Evolutionary conservation across 2,113 vertebrate genomes (phyloP), one percentile per base, ranked within the genome.

Genomic region (Chiloscyllium plagiosum): DNA sequence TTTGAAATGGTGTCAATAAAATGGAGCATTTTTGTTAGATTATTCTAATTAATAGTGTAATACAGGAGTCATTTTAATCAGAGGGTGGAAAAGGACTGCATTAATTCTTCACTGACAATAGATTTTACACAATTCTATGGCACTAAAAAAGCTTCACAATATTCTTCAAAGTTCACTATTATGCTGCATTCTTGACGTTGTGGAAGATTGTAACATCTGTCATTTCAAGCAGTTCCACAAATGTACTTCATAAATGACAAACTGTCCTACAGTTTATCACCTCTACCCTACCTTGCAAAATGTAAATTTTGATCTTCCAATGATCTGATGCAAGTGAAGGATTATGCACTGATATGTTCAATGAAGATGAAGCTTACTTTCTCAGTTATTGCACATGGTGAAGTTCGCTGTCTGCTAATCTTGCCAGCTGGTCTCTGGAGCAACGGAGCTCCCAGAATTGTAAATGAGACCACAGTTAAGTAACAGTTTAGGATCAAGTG

Each of bases 341-440:
- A 94, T 94, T 10, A 94, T 42, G 47, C 65, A 26, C 66, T 15
- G 65, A 4, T 70, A 66, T 94, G 7, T 70, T 19, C 92, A 94
- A 24, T 69, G 65, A 69, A 42, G 8, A 37, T 37, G 66, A 70
- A 69, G 37, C 20, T 3, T 24, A 29, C 92, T 69, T 69, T 70
- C 42, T 94, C 92, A 42, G 37, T 68, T 90, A 33, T 15, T 94
- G 65, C 65, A 69, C 92, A 94, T 47, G 17, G 66, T 69, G 92
- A 94, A 10, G 20, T 69, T 94, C 69, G 92, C 66, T 70, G 20
- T 69, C n/a, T 68, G 24, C 33, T 69, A 69, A 70, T 68, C 22
- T 69, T 94, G 92, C 92, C 66, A 69, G 92, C 37, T 37, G 90
- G 33, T 93, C 92, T 94, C 92, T 65, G 61, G 66, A 94, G 66